phyloP scores from a whole-genome alignment of 2,888 invertebrate genomes.

The Unio pictorum region DNA sequence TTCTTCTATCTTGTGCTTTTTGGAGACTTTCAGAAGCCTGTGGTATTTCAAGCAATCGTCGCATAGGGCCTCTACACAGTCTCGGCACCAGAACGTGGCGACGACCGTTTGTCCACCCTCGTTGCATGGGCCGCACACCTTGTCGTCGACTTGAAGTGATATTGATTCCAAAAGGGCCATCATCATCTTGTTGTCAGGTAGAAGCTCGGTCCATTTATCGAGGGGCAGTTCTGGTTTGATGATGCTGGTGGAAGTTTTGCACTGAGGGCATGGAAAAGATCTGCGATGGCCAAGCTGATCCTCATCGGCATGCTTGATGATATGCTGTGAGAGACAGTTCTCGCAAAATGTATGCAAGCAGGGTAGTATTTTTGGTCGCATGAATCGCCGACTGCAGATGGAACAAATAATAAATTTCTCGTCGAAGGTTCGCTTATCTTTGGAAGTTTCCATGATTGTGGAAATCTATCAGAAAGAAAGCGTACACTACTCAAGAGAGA shows the following conservation, averaged over 20 bases:
- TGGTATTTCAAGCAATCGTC: slow-evolving; percentile 38
- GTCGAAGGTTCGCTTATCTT: slow-evolving; percentile 6
- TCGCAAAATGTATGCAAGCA: slow-evolving; percentile 36
- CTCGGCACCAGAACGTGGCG: slow-evolving; percentile 41
- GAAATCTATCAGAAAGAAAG: no score
- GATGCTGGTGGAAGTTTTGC: slow-evolving; percentile 21
- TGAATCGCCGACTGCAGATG: slow-evolving; percentile 28
- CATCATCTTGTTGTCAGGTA: slow-evolving; percentile 42
- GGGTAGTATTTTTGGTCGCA: slow-evolving; percentile 31
- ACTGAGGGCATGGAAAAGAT: slow-evolving; percentile 35
- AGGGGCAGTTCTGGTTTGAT: slow-evolving; percentile 32
- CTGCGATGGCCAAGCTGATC: slow-evolving; percentile 16
- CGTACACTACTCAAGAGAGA: no score
- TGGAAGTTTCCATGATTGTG: no score
- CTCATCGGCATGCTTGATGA: slow-evolving; percentile 28
- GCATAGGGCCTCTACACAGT: slow-evolving; percentile 35
- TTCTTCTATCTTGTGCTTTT: slow-evolving; percentile 37
- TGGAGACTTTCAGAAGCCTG: slow-evolving; percentile 34
- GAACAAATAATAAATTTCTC: slow-evolving; percentile 32
- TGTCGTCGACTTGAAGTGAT: slow-evolving; percentile 33
- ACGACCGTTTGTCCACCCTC: slow-evolving; percentile 32
- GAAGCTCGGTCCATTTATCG: slow-evolving; percentile 36
- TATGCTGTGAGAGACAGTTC: slow-evolving; percentile 33
- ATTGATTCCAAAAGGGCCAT: slow-evolving; percentile 33
- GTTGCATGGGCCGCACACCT: slow-evolving; percentile 35